Base-by-base conservation (phyloP, 2,797 vertebrate genomes). In the Alosa sapidissima region DNA sequence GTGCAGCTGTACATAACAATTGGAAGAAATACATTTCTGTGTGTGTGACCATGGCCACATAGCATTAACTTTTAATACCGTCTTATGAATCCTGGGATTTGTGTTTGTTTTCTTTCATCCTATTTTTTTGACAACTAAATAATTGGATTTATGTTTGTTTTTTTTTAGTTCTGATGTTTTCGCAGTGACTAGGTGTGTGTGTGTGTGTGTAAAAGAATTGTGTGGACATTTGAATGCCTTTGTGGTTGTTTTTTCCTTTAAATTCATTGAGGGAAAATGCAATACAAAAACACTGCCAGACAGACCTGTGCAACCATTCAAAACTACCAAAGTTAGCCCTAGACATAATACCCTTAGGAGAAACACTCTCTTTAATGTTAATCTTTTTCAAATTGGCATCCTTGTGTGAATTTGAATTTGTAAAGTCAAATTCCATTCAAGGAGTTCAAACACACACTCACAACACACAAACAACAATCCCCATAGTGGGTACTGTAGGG, bases 251-350 rank as follows among this genome's bases (percentile, higher is more conserved):
- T 78, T 47, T 36, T 16, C 28, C 68, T 19, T 75, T 21, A 75
- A 75, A 78, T 47, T 78, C 72, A 78, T 47, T 47, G 72, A 47
- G 14, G 72, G 41, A 47, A 78, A 65, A 65, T 65, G n/a, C 60
- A 65, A 24, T 65, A 3, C 24, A 65, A 65, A 28, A 78, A 47
- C 19, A 78, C 41, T 47, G 41, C 72, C 72, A 78, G 41, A 36
- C 72, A 78, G 36, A 45, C 6, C 19, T 2, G 14, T 6, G 16
- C 41, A 41, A 47, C 16, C 72, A 47, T 47, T 47, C 36, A 78
- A 5, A 78, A 78, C 41, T 47, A 19, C 68, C 33, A 75, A 45
- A 45, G 41, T 78, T 41, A 13, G 36, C 47, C 45, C 36, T 19
- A 78, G 45, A 78, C 72, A 16, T 47, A 78, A 47, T 19, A 45